Evolutionary conservation across 1,140 invertebrate species (phyloP).

Genomic region (Dermatophagoides farinae): DNA sequence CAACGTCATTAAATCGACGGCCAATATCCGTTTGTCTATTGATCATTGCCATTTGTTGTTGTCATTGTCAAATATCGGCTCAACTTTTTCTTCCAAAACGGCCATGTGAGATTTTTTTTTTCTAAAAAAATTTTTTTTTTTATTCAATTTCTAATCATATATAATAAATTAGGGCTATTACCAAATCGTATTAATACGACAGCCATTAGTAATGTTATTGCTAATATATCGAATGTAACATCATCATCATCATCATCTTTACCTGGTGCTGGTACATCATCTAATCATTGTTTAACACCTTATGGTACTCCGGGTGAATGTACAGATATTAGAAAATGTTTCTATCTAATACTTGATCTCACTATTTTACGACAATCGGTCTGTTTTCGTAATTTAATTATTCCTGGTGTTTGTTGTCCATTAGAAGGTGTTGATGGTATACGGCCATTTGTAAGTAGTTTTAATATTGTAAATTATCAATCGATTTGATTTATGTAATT

Average conservation of each 20-base stretch:
- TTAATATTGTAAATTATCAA: background rate
- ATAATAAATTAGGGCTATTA: background rate
- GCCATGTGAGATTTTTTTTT: background rate
- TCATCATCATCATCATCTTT: background rate
- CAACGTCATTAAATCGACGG: no score
- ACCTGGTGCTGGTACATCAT: background rate
- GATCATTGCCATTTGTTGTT: no score
- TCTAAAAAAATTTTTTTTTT: background rate
- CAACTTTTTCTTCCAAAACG: background rate
- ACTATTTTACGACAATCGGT: conserved; percentile 57
- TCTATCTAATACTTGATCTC: conserved; percentile 59
- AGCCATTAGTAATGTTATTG: background rate
- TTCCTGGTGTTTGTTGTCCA: conserved; percentile 75
- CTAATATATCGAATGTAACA: background rate
- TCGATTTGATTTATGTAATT: background rate
- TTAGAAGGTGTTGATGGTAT: conserved; percentile 17
- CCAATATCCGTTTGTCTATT: no score
- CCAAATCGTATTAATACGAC: conserved; percentile 1
- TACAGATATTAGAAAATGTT: conserved; percentile 67
- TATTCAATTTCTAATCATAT: background rate
- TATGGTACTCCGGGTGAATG: conserved; percentile 54
- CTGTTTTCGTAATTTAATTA: conserved; percentile 74
- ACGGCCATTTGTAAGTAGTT: conserved; percentile 8
- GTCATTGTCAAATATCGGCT: background rate
- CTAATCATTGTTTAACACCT: conserved; percentile 35